These are phyloP conservation scores for Bacillus rossius DNA, from an alignment of 1,140 invertebrate genomes.

Conservation along the genomic window DNA sequence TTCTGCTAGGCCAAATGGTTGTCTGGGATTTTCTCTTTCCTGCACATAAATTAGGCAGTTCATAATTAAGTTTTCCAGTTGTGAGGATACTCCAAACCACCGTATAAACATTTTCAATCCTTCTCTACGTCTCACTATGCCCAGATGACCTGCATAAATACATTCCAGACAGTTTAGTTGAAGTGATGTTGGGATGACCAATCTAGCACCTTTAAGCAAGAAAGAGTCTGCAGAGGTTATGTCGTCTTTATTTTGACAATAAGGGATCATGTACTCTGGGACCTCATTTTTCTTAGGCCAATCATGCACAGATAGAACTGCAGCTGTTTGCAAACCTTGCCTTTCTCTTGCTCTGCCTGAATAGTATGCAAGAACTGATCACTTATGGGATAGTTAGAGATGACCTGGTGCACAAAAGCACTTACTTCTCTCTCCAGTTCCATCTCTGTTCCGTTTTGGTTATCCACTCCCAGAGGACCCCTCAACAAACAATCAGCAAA, in stretches of 20 bases:
- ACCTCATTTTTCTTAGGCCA: slow-evolving; percentile 19
- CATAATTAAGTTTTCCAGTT: slow-evolving; percentile 22
- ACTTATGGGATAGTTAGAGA: slow-evolving; percentile 14
- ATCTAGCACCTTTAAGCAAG: slow-evolving; percentile 20
- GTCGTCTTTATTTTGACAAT: slow-evolving; percentile 17
- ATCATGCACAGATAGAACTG: not conserved
- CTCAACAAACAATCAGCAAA: slow-evolving; percentile 22
- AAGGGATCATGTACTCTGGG: slow-evolving; percentile 14
- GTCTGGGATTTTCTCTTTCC: slow-evolving; percentile 10
- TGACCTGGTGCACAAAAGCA: slow-evolving; percentile 16
- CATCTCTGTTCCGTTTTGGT: slow-evolving; percentile 7
- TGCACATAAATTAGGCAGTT: slow-evolving; percentile 27
- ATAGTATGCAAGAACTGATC: slow-evolving; percentile 11
- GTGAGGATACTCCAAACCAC: slow-evolving; percentile 26
- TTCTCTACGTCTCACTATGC: too few species aligned
- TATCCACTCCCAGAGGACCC: slow-evolving; percentile 24
- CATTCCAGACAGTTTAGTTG: slow-evolving; percentile 22
- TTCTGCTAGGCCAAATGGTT: slow-evolving; percentile 23
- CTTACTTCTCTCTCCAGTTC: slow-evolving; percentile 17
- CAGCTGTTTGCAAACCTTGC: too few species aligned
- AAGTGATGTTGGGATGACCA: slow-evolving; percentile 25
- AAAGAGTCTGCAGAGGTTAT: slow-evolving; percentile 17
- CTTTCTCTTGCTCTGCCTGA: too few species aligned
- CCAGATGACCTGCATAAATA: slow-evolving; percentile 25
- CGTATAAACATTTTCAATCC: not conserved